Evolutionary conservation across 2,888 invertebrate species (phyloP).

Genomic region (Atethmia centrago): DNA sequence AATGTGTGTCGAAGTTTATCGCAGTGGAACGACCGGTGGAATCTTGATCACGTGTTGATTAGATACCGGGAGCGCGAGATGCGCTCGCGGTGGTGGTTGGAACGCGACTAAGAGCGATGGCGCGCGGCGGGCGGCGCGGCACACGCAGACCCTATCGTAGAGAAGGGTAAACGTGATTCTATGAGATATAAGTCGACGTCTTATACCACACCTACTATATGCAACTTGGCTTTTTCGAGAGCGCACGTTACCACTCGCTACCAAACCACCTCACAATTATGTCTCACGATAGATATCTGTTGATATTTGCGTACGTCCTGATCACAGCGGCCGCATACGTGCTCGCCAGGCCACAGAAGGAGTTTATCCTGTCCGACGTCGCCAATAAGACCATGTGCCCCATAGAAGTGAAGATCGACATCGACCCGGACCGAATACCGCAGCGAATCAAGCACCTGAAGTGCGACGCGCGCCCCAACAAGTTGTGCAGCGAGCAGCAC

Average conservation of each 20-base stretch:
- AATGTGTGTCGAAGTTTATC: background rate
- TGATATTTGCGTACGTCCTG: constrained; percentile 53
- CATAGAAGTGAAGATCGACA: constrained; percentile 77
- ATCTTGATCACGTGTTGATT: background rate
- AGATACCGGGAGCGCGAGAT: constrained; percentile 9
- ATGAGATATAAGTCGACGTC: constrained; percentile 63
- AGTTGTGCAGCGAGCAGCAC: constrained; percentile 76
- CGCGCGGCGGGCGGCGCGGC: constrained; percentile 27
- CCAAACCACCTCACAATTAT: constrained; percentile 51
- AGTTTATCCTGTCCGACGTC: constrained; percentile 76
- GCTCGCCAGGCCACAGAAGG: constrained; percentile 66
- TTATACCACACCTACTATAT: constrained; percentile 73
- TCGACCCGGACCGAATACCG: constrained; percentile 79
- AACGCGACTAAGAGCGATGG: constrained; percentile 5
- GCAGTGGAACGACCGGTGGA: background rate
- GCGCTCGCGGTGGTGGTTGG: background rate
- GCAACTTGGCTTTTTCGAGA: constrained; percentile 71
- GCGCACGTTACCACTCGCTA: constrained; percentile 68
- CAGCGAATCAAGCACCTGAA: constrained; percentile 82
- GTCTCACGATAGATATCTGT: constrained; percentile 57
- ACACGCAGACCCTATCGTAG: constrained; percentile 41
- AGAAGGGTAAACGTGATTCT: constrained; percentile 25
- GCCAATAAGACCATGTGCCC: constrained; percentile 84
- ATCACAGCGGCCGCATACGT: constrained; percentile 62
- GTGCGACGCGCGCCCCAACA: constrained; percentile 79